Evolutionary conservation across 2,797 vertebrate genomes (phyloP), one percentile per base, ranked within the genome.

Genomic region (Gadopsis bispinosus): DNA sequence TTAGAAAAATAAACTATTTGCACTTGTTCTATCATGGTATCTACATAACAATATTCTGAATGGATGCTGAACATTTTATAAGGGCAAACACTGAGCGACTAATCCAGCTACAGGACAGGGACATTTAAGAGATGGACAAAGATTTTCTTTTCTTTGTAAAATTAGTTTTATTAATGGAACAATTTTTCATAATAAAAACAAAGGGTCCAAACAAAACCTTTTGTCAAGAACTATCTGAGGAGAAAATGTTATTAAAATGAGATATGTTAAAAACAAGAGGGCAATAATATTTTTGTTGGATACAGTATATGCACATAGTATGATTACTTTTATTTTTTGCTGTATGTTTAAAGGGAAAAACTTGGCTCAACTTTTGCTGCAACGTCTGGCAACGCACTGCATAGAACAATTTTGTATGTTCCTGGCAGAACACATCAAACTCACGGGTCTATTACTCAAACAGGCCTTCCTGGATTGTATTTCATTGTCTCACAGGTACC

Each of bases 341-440:
- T 67, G 20, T 48, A 19, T 62, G 33, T 63, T 20, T 22, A 10
- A 51, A 19, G n/a, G 19, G 16, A 22, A 14, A 33, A 35, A 8
- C 26, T 26, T 22, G 53, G 35, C 31, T 68, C 33, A 81, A 35
- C 50, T 0, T 79, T 68, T 62, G 11, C 43, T 51, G 19, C 54
- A 43, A 3, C 6, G 19, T 58, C 20, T 12, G 29, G 47, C 10
- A 58, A 65, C 26, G 26, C 45, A 50, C 16, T n/a, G 19, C 7
- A 56, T 17, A 43, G 12, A 11, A 12, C 12, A 43, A 43, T 43
- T 33, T 33, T 14, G 41, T n/a, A 26, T 12, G 41, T 65, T 66
- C 33, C 33, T 64, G 31, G 22, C 59, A n/a, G 22, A 41, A 51
- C 8, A 60, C 7, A 35, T 68, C 9, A 60, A 53, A 53, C 19